Evolutionary conservation across 2,888 invertebrate species (phyloP), one percentile per base, ranked within the genome.

Genomic region (Aromia moschata): DNA sequence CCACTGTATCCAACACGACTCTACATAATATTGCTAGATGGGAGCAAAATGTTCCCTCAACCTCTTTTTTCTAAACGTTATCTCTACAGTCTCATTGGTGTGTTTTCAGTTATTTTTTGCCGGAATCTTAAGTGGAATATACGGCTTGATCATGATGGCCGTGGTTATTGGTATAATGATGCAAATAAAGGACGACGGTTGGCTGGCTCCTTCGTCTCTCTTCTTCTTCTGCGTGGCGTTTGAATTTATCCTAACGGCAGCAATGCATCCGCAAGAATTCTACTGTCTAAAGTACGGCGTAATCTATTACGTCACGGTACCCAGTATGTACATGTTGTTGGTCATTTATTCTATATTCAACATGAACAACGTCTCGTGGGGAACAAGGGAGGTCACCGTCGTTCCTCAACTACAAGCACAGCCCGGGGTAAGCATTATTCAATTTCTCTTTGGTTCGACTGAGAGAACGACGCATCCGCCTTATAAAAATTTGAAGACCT

Each of bases 281-380:
- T 78, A 82, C 40, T 94, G 93, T 64, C 79, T 96, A n/a, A 77
- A 89, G 31, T 90, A 89, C 70, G 86, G 92, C 11, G 76, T 87
- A 58, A 86, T 97, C 36, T 97, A 97, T 79, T 92, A 92, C 77
- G 88, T 97, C 43, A 93, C 95, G 3, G 94, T 97, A 51, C 97
- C 97, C 0, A 93, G 94, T 66, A 96, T 96, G 91, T 97, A 96
- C 79, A 89, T 97, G 86, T 82, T 97, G 75, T 84, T 97, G 52
- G 90, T 96, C 67, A 91, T 97, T 55, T 97, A 94, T 78, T 94
- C 96, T 0, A 84, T 96, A 17, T 94, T 95, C 77, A 97, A 97
- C 78, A 85, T 97, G 82, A 94, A 97, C 78, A 92, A 94, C 73
- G 92, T 97, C 2, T 89, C 92, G 1, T 97, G 97, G 97, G 97